These are phyloP conservation scores for Rattus rattus DNA, from an alignment of 2,113 vertebrate species.

Conservation along the genomic window DNA sequence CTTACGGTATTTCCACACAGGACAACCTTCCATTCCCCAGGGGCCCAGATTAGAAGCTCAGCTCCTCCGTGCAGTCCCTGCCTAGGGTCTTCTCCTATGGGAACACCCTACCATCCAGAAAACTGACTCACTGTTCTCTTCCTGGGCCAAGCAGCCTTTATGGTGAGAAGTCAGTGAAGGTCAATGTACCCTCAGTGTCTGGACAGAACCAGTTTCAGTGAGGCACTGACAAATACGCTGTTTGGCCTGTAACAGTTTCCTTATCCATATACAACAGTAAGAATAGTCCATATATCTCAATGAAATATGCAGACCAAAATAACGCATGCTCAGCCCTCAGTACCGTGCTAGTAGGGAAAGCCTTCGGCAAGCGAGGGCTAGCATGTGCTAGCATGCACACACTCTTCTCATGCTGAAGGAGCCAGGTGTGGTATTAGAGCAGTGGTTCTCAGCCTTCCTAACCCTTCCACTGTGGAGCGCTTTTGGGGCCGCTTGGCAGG, in stretches of 20 bases:
- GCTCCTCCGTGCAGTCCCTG: background rate
- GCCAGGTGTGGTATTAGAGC: background rate
- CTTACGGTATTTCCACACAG: background rate
- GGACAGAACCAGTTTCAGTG: background rate
- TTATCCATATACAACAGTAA: background rate
- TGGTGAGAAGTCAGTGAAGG: background rate
- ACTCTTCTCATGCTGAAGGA: background rate
- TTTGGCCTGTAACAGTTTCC: background rate
- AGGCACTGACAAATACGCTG: background rate
- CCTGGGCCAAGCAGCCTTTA: background rate
- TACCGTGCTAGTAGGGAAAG: background rate
- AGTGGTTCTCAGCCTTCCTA: background rate
- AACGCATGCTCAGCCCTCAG: background rate
- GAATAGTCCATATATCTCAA: background rate
- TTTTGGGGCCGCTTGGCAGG: no score
- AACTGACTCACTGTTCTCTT: background rate
- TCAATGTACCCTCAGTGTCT: background rate
- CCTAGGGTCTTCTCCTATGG: background rate
- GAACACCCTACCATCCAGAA: background rate
- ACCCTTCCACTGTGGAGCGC: no score
- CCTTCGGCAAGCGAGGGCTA: background rate
- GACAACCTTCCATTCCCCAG: background rate
- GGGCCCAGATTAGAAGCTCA: background rate
- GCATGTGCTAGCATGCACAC: background rate
- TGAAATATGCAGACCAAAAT: background rate